phyloP scores from a whole-genome alignment of 2,888 invertebrate genomes.

The Drosophila quinaria region DNA sequence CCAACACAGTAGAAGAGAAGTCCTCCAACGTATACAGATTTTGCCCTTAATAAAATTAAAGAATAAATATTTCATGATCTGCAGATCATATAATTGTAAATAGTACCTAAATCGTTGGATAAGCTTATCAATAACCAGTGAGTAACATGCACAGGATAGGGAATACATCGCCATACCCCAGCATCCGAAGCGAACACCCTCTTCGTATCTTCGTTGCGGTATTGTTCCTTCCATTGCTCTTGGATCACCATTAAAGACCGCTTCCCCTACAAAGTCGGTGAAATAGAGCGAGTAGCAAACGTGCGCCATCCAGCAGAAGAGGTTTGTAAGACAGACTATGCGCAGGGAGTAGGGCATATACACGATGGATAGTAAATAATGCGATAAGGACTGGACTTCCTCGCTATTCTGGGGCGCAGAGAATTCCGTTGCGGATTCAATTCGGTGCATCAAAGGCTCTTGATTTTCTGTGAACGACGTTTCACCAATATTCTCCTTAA shows the following conservation, averaged over 20 bases:
- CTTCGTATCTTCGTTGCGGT: slow-evolving; percentile 91
- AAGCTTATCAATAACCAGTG: slow-evolving; percentile 93
- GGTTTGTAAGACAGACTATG: slow-evolving; percentile 95
- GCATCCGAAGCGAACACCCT: slow-evolving; percentile 97
- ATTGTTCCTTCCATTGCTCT: slow-evolving; percentile 90
- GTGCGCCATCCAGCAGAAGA: slow-evolving; percentile 99
- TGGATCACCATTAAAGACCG: slow-evolving; percentile 85
- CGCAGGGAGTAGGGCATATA: slow-evolving; percentile 95
- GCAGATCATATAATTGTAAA: neutral
- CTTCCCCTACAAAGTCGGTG: slow-evolving; percentile 92
- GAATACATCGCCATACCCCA: slow-evolving; percentile 99
- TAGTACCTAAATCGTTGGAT: slow-evolving; percentile 90
- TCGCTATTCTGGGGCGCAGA: slow-evolving; percentile 58
- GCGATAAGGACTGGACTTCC: slow-evolving; percentile 87
- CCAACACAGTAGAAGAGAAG: slow-evolving; percentile 95
- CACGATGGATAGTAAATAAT: slow-evolving; percentile 95
- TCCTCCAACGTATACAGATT: slow-evolving; percentile 94
- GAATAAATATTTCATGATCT: neutral
- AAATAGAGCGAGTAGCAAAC: slow-evolving; percentile 98
- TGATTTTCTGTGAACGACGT: slow-evolving; percentile 58
- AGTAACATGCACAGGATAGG: slow-evolving; percentile 97
- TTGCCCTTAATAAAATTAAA: slow-evolving; percentile 89
- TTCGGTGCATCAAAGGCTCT: slow-evolving; percentile 17
- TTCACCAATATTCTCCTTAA: slow-evolving; percentile 55
- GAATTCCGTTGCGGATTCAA: slow-evolving; percentile 13